Evolutionary conservation across 1,140 invertebrate species (phyloP), one percentile per base, ranked within the genome.

Genomic region (Eciton burchellii): DNA sequence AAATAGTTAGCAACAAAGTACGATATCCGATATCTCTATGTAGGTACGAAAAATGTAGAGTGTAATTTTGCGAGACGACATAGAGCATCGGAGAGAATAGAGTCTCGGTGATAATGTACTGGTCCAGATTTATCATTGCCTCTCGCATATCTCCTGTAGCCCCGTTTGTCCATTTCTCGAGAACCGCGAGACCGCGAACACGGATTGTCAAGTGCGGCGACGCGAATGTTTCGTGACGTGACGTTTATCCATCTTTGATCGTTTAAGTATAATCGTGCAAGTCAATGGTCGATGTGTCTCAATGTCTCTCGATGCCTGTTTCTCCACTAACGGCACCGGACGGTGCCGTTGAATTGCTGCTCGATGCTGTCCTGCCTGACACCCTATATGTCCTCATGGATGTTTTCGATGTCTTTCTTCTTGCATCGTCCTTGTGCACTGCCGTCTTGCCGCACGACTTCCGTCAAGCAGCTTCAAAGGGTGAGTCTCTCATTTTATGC

Each of bases 401-500:
- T 93, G 91, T 93, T 93, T 93, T 94, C 85, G 93, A 92, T 94
- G 93, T 93, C 92, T 93, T 92, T 89, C 89, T 89, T 90, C 92
- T 90, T 88, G 92, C 90, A 93, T 91, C 92, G 87, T 91, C 90
- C 91, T 92, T 93, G 91, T 93, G 90, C 93, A 93, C 92, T 89
- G 84, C 90, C 88, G 90, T 89, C 90, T 92, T 92, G 90, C 90
- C 86, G 90, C 89, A 89, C 91, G 85, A 92, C 89, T 86, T 90
- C 82, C 89, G 83, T 74, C 87, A 88, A 85, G 85, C 92, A 94
- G 93, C 79, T 94, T 93, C 88, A 94, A 93, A 89, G 93, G 93
- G 93, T 94, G 90, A 94, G 93, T 94, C 70, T 72, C 21, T 56
- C 49, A 41, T 24, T 14, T 72, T 56, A 57, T 11, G 41, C 73